Evolutionary conservation across 2,888 invertebrate genomes (phyloP).

Genomic region (Villa cingulata): DNA sequence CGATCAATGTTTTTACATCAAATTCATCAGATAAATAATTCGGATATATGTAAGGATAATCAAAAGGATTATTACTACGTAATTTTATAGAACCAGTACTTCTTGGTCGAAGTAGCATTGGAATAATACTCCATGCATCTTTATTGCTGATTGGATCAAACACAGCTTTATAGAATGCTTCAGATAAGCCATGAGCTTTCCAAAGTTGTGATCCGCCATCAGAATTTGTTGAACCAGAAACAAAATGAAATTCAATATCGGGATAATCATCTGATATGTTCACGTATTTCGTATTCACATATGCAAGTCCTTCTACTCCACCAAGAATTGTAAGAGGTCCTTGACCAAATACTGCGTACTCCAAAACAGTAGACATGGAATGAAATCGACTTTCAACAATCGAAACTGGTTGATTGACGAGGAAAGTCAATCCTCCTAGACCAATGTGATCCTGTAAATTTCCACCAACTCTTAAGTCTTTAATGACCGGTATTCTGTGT

Average conservation of each 20-base stretch:
- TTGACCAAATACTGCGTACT: conserved; percentile 70
- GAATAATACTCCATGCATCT: conserved; percentile 74
- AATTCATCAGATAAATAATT: conserved; percentile 74
- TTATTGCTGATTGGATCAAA: conserved; percentile 61
- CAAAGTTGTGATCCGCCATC: conserved; percentile 71
- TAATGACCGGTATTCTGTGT: conserved; percentile 62
- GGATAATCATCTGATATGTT: conserved; percentile 71
- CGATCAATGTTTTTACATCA: conserved; percentile 67
- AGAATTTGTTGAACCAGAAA: conserved; percentile 74
- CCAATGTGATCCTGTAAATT: conserved; percentile 86
- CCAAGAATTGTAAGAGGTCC: conserved; percentile 78
- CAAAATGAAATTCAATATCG: conserved; percentile 80
- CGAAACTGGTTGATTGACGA: conserved; percentile 63
- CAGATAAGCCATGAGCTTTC: conserved; percentile 63
- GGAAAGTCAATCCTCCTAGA: conserved; percentile 69
- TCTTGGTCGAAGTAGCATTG: conserved; percentile 69
- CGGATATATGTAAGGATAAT: conserved; percentile 80
- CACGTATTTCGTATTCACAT: conserved; percentile 74
- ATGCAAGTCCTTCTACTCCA: conserved; percentile 79
- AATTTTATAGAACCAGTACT: conserved; percentile 73
- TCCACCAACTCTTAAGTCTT: conserved; percentile 68
- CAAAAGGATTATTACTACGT: conserved; percentile 68
- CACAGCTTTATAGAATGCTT: conserved; percentile 58
- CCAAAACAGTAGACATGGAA: conserved; percentile 62
- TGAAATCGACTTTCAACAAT: conserved; percentile 68